Conservation (phyloP, 2,888 invertebrate species). For the Morinoia aosen region DNA sequence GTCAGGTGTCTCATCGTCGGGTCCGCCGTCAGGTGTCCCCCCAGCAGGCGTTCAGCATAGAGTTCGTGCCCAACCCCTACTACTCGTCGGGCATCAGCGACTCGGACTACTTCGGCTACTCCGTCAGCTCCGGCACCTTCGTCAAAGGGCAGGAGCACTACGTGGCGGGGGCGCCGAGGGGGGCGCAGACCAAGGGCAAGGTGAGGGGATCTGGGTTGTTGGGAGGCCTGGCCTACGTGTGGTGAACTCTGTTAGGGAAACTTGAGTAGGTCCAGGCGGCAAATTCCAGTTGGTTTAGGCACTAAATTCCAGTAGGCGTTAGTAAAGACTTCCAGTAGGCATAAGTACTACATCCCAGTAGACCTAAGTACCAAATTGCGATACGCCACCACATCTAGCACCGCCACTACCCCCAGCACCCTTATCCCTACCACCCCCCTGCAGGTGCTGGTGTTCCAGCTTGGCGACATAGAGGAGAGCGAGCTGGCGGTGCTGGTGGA, state of each 20-base stretch:
- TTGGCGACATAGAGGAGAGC: slow-evolving; percentile 70
- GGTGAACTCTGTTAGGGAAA: too few species aligned
- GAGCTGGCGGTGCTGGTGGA: slow-evolving; percentile 67
- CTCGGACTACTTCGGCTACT: slow-evolving; percentile 68
- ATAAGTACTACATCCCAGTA: too few species aligned
- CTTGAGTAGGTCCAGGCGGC: too few species aligned
- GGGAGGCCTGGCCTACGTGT: neutral
- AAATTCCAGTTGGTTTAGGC: too few species aligned
- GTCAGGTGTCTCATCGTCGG: neutral
- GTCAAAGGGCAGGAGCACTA: slow-evolving; percentile 60
- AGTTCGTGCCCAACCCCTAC: slow-evolving; percentile 55
- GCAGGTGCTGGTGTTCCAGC: slow-evolving; percentile 71
- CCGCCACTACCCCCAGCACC: too few species aligned
- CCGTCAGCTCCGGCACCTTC: slow-evolving; percentile 69
- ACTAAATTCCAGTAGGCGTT: too few species aligned
- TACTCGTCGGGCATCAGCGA: slow-evolving; percentile 51
- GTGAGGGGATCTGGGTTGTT: slow-evolving; percentile 5
- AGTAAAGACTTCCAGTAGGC: too few species aligned
- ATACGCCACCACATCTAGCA: too few species aligned
- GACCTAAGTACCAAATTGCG: too few species aligned
- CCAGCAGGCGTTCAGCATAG: slow-evolving; percentile 24
- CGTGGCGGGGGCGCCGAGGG: slow-evolving; percentile 60
- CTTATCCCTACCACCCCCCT: neutral
- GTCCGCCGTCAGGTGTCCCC: neutral
- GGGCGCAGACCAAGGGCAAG: slow-evolving; percentile 58